A percentile compares a stretch with the other conserved stretches of the same genome.
Conservation (phyloP, 2,888 invertebrate species). For the Andricus quercusramuli region DNA sequence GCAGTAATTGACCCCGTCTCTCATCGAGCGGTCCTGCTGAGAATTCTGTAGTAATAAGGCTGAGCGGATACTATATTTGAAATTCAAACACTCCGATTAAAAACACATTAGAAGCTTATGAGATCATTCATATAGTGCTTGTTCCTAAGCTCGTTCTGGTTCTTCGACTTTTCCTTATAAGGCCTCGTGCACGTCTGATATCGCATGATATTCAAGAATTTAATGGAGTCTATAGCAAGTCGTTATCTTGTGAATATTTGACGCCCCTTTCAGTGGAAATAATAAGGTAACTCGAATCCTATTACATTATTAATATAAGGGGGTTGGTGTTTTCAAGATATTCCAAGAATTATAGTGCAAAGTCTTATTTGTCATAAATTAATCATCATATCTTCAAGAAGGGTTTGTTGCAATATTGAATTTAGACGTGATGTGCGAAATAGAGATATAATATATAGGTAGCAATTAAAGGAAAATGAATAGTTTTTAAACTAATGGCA, state of each 20-base stretch:
- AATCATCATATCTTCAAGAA: not conserved
- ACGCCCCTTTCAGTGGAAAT: conserved; percentile 37
- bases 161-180: conserved; percentile 49
- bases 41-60: conserved; percentile 28
- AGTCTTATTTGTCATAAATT: not conserved
- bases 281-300: conserved; percentile 34
- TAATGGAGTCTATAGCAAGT: conserved; percentile 51
- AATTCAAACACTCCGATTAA: conserved; percentile 77
- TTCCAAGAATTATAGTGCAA: conserved; percentile 1
- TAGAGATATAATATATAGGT: not conserved
- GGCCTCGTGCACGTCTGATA: conserved; percentile 43
- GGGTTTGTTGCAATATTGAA: not conserved
- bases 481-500: too few species aligned
- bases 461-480: too few species aligned
- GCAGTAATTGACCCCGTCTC: conserved; percentile 56
- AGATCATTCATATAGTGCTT: conserved; percentile 55
- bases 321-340: conserved; percentile 20
- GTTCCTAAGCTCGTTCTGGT: too few species aligned
- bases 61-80: conserved; percentile 70
- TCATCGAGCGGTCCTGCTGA: conserved; percentile 22
- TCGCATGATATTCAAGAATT: conserved; percentile 56
- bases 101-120: conserved; percentile 73
- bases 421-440: not conserved
- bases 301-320: conserved; percentile 30
- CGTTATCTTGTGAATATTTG: conserved; percentile 40